Conservation (phyloP, 2,113 vertebrate genomes). For the Rhynchomys soricoides region DNA sequence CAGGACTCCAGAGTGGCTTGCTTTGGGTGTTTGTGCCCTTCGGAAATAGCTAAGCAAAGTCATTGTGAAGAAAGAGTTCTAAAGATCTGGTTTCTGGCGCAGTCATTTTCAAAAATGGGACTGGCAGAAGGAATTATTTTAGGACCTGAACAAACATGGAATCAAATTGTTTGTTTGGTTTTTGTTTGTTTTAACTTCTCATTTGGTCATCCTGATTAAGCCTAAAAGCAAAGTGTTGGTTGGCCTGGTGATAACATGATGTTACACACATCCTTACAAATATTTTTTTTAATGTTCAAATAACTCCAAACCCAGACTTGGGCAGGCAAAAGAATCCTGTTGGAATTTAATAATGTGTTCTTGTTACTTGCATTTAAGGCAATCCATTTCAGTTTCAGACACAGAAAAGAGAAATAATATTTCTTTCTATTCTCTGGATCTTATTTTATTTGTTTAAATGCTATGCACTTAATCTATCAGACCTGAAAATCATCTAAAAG, state of each 20-base stretch:
- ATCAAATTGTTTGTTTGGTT: background rate
- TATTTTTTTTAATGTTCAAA: background rate
- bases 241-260: background rate
- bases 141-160: conserved; percentile 21
- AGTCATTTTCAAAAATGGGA: conserved; percentile 13
- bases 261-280: background rate
- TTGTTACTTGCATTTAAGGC: conserved; percentile 30
- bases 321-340: background rate
- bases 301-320: background rate
- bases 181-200: background rate
- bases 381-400: conserved; percentile 28
- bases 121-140: conserved; percentile 56
- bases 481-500: background rate
- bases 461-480: background rate
- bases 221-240: conserved; percentile 1
- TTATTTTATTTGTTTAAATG: conserved; percentile 20
- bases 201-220: conserved; percentile 52
- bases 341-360: conserved; percentile 30
- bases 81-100: background rate
- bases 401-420: background rate
- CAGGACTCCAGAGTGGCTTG: background rate
- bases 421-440: background rate
- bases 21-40: conserved; percentile 13
- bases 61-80: conserved; percentile 41
- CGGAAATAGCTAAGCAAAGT: conserved; percentile 44